phyloP scores from a whole-genome alignment of 2,888 invertebrate species.

The Aleiodes leptofemur region DNA sequence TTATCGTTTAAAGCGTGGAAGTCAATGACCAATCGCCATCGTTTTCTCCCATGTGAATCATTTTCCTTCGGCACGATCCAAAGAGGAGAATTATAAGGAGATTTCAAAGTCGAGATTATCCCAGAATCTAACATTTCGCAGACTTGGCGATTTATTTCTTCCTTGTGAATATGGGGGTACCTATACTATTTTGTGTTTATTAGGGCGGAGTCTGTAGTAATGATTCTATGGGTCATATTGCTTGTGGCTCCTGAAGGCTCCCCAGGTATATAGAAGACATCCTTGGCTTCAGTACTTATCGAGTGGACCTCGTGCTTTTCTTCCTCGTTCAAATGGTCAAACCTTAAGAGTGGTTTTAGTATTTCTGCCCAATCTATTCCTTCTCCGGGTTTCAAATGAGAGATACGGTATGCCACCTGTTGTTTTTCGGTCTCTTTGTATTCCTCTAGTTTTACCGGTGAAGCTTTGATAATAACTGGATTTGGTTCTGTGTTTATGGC shows the following conservation, averaged over 20 bases:
- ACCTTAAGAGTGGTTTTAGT: not conserved
- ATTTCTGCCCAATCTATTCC: not conserved
- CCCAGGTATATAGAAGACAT: slow-evolving; percentile 42
- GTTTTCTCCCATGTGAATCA: slow-evolving; percentile 50
- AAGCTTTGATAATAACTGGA: not conserved
- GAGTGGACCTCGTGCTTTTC: not conserved
- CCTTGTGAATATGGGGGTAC: slow-evolving; percentile 45
- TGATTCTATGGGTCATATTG: slow-evolving; percentile 44
- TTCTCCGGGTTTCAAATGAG: not conserved
- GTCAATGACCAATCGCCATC: slow-evolving; percentile 51
- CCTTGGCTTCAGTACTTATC: not conserved
- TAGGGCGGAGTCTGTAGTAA: slow-evolving; percentile 45
- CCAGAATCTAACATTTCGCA: slow-evolving; percentile 40
- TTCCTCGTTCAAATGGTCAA: not conserved
- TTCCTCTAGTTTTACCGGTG: not conserved
- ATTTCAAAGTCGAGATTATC: slow-evolving; percentile 44
- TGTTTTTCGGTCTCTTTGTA: not conserved
- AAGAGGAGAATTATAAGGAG: slow-evolving; percentile 50
- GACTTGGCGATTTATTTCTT: slow-evolving; percentile 50
- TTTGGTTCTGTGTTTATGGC: not conserved
- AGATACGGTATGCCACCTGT: not conserved
- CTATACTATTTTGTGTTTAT: slow-evolving; percentile 50
- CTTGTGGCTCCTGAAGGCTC: slow-evolving; percentile 41
- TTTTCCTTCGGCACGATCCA: slow-evolving; percentile 55
- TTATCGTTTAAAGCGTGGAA: slow-evolving; percentile 50